Percentiles rank a stretch among this genome's conserved stretches.
phyloP scores from a whole-genome alignment of 2,797 vertebrate genomes.

The Sparidentex hasta region DNA sequence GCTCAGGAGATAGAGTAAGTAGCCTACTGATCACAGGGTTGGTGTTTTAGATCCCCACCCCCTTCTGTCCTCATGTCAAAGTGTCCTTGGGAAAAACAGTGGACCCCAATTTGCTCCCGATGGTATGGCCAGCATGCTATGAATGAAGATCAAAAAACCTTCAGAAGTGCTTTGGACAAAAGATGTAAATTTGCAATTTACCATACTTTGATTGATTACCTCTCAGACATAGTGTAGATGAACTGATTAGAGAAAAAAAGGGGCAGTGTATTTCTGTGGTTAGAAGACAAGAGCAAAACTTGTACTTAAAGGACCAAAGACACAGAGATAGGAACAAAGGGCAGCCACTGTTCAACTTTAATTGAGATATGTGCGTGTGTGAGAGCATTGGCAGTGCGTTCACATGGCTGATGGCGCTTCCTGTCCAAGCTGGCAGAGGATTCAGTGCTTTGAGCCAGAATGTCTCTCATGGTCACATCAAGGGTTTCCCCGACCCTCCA shows the following conservation, averaged over 20 bases:
- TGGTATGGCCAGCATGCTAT: background rate
- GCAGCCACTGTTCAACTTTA: slow-evolving; percentile 19
- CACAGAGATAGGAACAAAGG: slow-evolving; percentile 14
- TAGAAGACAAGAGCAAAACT: background rate
- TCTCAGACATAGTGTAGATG: background rate
- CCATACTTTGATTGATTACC: background rate
- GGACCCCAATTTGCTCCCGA: background rate
- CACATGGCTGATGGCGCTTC: slow-evolving; percentile 26
- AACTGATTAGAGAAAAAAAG: background rate
- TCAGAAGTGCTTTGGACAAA: background rate
- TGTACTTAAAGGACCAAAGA: background rate
- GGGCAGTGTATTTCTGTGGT: background rate
- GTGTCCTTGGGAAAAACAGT: background rate
- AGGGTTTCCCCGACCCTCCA: slow-evolving; percentile 46
- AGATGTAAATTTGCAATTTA: background rate
- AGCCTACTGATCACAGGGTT: background rate
- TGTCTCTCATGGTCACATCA: slow-evolving; percentile 22
- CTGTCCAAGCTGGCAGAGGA: slow-evolving; percentile 51
- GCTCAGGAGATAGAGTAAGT: background rate
- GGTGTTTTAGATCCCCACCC: background rate
- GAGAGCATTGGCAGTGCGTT: slow-evolving; percentile 13
- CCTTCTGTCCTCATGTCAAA: background rate
- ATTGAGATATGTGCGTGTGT: slow-evolving; percentile 11
- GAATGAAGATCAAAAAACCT: background rate
- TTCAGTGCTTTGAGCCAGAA: slow-evolving; percentile 28